phyloP scores from a whole-genome alignment of 2,888 invertebrate species.

The Plebejus anna region DNA sequence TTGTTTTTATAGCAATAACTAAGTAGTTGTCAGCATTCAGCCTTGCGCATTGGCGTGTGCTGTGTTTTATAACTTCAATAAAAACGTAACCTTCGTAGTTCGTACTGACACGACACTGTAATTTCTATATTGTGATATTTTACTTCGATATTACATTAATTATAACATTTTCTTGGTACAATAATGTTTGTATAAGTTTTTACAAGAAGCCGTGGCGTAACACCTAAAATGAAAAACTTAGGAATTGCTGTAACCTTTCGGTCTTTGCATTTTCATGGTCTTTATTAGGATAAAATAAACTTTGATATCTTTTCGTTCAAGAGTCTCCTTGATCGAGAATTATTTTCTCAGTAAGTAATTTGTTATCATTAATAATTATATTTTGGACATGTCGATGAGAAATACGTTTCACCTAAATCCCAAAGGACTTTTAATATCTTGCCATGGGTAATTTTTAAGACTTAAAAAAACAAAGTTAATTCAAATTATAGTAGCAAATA shows the following conservation, averaged over 20 bases:
- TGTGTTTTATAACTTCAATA: constrained; percentile 23
- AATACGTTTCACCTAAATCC: too few relatives aligned
- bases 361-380: too few relatives aligned
- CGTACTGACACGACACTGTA: constrained; percentile 24
- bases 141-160: constrained; percentile 9
- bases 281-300: too few relatives aligned
- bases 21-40: constrained; percentile 22
- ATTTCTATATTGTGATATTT: constrained; percentile 26
- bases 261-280: background rate
- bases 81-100: constrained; percentile 27
- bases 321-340: too few relatives aligned
- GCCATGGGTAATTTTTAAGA: too few relatives aligned
- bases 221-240: background rate
- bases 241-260: background rate
- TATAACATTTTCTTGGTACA: background rate
- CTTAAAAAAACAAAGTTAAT: too few relatives aligned
- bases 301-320: too few relatives aligned
- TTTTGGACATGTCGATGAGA: too few relatives aligned
- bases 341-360: too few relatives aligned
- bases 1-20: constrained; percentile 7
- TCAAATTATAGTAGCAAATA: too few relatives aligned
- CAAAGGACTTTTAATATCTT: too few relatives aligned
- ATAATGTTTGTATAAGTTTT: background rate
- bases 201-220: background rate
- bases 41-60: constrained; percentile 29